Conservation (phyloP, 2,797 vertebrate species). For the Syngnathus rostellatus region DNA sequence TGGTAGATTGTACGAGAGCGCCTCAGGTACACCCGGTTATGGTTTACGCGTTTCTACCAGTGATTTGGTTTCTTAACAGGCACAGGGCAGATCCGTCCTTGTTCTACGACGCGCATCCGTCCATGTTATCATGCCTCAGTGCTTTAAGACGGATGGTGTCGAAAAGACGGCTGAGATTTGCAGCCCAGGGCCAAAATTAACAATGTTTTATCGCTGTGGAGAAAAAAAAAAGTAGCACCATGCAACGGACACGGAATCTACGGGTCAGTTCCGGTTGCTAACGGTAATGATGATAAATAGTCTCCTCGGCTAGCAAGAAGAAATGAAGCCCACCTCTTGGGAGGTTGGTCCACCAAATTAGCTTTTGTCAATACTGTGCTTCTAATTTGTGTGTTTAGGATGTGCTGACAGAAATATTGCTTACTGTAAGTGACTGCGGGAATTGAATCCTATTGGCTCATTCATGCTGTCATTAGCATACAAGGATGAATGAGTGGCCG, state of each 20-base stretch:
- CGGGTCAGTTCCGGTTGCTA: slow-evolving; percentile 41
- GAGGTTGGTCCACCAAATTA: slow-evolving; percentile 66
- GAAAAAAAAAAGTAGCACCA: slow-evolving; percentile 6
- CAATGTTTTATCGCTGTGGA: slow-evolving; percentile 18
- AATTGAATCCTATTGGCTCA: slow-evolving; percentile 63
- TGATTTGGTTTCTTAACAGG: slow-evolving; percentile 52
- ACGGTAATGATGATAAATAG: slow-evolving; percentile 64
- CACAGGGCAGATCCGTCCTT: slow-evolving; percentile 35
- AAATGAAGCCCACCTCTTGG: slow-evolving; percentile 51
- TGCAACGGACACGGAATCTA: slow-evolving; percentile 8
- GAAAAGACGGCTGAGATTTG: slow-evolving; percentile 22
- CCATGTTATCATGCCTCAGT: slow-evolving; percentile 37
- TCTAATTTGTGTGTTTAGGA: slow-evolving; percentile 68
- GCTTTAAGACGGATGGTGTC: slow-evolving; percentile 38
- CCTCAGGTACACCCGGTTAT: slow-evolving; percentile 45
- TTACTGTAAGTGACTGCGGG: slow-evolving; percentile 70
- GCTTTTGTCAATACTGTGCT: slow-evolving; percentile 75
- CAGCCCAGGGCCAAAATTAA: slow-evolving; percentile 33
- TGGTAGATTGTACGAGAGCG: slow-evolving; percentile 55
- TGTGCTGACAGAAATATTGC: slow-evolving; percentile 70
- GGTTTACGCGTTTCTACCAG: slow-evolving; percentile 50
- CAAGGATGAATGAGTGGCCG: slow-evolving; percentile 53
- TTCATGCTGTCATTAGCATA: slow-evolving; percentile 57
- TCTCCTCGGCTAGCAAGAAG: slow-evolving; percentile 39
- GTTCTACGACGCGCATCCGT: slow-evolving; percentile 25